Evolutionary conservation across 2,113 vertebrate species (phyloP).

Genomic region (Aramus guarauna): DNA sequence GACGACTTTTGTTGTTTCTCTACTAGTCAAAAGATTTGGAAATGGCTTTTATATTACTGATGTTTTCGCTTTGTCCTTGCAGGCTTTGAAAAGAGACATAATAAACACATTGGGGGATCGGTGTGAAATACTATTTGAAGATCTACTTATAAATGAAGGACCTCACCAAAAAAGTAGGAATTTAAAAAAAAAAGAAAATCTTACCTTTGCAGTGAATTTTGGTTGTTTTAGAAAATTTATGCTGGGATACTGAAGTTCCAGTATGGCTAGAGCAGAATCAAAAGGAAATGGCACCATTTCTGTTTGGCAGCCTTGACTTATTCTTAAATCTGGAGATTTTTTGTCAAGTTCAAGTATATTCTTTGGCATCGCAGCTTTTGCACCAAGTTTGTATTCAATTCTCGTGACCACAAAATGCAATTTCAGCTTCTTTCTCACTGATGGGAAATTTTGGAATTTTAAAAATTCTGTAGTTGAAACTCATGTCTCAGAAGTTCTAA

Average conservation of each 20-base stretch:
- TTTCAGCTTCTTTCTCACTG: background rate
- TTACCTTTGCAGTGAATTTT: background rate
- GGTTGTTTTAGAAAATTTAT: background rate
- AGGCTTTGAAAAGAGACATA: conserved; percentile 92
- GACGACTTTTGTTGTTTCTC: background rate
- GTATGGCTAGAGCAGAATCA: background rate
- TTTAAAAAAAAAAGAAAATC: background rate
- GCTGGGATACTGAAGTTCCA: background rate
- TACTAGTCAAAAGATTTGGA: background rate
- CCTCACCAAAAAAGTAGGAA: conserved; percentile 69
- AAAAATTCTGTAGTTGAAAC: background rate
- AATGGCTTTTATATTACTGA: background rate
- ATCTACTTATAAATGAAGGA: conserved; percentile 79
- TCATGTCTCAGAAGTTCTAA: background rate
- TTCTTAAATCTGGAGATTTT: background rate
- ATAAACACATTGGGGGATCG: conserved; percentile 87
- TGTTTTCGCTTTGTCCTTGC: background rate
- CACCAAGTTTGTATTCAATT: background rate
- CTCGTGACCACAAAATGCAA: background rate
- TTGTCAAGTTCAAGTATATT: background rate
- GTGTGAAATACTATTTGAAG: conserved; percentile 91
- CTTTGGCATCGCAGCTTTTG: background rate
- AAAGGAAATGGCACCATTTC: background rate
- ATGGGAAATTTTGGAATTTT: background rate
- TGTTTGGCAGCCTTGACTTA: background rate